A percentile compares a stretch with the other conserved stretches of the same genome.
Conservation (phyloP, 2,888 invertebrate genomes). For the Dendrolimus houi region DNA sequence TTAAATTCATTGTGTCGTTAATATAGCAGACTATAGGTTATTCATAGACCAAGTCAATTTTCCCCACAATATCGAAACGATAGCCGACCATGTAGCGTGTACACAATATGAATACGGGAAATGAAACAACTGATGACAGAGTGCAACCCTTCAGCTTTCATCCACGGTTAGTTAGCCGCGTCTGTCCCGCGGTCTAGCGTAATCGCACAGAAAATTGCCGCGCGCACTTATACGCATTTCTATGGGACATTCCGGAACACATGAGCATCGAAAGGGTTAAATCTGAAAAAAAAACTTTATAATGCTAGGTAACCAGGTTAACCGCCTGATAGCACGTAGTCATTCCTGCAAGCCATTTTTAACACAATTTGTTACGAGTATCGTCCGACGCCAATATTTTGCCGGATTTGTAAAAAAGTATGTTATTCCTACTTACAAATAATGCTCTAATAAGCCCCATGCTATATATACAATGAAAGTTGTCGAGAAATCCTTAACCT, state of each 20-base stretch:
- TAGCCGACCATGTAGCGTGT: conserved; percentile 36
- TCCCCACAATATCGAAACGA: not conserved
- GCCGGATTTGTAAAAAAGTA: no score
- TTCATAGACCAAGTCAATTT: not conserved
- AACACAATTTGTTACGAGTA: no score
- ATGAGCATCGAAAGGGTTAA: not conserved
- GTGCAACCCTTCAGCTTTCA: conserved; percentile 50
- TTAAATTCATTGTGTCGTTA: no score
- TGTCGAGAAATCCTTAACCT: no score
- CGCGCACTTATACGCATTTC: conserved; percentile 47
- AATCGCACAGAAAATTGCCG: conserved; percentile 63
- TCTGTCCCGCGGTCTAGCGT: conserved; percentile 30
- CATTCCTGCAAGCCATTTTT: no score
- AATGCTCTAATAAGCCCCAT: no score
- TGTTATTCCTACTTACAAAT: no score
- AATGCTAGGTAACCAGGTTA: no score
- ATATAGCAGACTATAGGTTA: no score
- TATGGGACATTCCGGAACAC: conserved; percentile 40
- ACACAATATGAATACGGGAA: conserved; percentile 53
- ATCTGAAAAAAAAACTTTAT: not conserved
- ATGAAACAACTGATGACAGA: conserved; percentile 29
- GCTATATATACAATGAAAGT: no score
- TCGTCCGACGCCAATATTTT: no score
- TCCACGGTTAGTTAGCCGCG: conserved; percentile 59
- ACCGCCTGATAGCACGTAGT: no score